These are phyloP conservation scores for Brenthis daphne DNA, from an alignment of 2,888 invertebrate species.

Conservation along the genomic window DNA sequence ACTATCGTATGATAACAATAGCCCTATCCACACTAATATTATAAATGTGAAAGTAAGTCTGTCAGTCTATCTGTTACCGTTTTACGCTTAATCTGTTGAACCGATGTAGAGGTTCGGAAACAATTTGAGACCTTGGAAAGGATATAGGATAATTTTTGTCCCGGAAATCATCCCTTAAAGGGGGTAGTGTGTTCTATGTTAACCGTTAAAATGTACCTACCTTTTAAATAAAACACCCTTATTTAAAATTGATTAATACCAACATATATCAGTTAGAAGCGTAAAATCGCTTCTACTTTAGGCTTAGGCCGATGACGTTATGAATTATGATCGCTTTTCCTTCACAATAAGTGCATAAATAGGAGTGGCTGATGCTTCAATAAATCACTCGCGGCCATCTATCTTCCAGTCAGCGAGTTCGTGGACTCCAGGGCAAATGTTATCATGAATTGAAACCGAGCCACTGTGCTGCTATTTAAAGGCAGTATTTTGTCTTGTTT, in stretches of 20 bases:
- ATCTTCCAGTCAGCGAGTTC: constrained; percentile 52
- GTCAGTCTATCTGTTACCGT: too few relatives aligned
- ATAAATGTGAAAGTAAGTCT: too few relatives aligned
- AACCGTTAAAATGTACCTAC: too few relatives aligned
- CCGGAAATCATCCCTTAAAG: too few relatives aligned
- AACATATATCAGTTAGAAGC: neutral
- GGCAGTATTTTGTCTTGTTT: neutral
- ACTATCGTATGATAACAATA: too few relatives aligned
- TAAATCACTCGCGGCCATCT: constrained; percentile 63
- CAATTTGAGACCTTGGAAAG: too few relatives aligned
- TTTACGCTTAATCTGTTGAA: too few relatives aligned
- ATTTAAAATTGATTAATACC: neutral
- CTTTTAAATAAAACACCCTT: too few relatives aligned
- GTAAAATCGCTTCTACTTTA: constrained; percentile 40
- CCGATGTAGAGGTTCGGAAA: too few relatives aligned
- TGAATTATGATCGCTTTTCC: constrained; percentile 78
- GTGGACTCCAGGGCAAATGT: constrained; percentile 27
- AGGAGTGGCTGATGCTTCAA: constrained; percentile 60
- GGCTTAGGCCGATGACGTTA: constrained; percentile 49
- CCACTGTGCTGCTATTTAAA: constrained; percentile 2
- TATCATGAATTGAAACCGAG: constrained; percentile 20
- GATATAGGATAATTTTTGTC: too few relatives aligned
- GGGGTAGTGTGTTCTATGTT: too few relatives aligned
- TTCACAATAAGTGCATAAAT: constrained; percentile 79
- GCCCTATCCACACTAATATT: too few relatives aligned